Conservation (phyloP, 2,113 vertebrate species). For the Lampris incognitus region DNA sequence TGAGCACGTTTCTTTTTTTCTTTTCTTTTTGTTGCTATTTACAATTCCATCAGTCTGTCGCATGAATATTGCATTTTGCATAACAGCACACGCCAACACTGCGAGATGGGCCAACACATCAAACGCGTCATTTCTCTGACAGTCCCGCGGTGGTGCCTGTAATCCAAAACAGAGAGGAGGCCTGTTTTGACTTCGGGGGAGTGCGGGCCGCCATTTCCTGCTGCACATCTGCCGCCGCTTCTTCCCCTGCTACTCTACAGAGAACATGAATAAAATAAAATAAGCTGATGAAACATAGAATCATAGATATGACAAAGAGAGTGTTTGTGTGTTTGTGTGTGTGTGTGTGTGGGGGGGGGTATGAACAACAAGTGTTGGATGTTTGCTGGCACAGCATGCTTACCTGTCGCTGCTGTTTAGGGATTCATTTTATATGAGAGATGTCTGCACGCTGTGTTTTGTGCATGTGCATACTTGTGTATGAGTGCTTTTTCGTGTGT, state of each 20-base stretch:
- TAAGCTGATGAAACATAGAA: slow-evolving; percentile 17
- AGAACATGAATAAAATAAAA: slow-evolving; percentile 18
- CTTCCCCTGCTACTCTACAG: background rate
- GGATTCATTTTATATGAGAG: no score
- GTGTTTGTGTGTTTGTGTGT: background rate
- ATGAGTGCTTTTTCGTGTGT: background rate
- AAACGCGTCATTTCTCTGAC: slow-evolving; percentile 3
- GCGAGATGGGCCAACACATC: background rate
- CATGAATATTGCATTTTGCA: slow-evolving; percentile 9
- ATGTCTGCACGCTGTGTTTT: no score
- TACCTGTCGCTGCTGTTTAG: no score
- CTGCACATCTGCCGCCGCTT: background rate
- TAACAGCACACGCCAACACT: slow-evolving; percentile 8
- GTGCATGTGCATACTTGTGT: background rate
- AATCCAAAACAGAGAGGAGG: background rate
- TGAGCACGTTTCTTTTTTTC: background rate
- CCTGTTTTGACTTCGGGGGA: no score
- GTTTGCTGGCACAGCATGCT: slow-evolving; percentile 2
- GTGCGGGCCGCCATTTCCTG: background rate
- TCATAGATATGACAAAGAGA: background rate
- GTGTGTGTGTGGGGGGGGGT: background rate
- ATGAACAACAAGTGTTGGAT: background rate
- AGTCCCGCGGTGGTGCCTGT: background rate
- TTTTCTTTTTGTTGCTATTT: background rate
- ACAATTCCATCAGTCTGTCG: slow-evolving; percentile 4